Percentiles rank a stretch among this genome's conserved stretches.
Conservation (phyloP, 2,888 invertebrate genomes). For the Arrhopalites spinosus region DNA sequence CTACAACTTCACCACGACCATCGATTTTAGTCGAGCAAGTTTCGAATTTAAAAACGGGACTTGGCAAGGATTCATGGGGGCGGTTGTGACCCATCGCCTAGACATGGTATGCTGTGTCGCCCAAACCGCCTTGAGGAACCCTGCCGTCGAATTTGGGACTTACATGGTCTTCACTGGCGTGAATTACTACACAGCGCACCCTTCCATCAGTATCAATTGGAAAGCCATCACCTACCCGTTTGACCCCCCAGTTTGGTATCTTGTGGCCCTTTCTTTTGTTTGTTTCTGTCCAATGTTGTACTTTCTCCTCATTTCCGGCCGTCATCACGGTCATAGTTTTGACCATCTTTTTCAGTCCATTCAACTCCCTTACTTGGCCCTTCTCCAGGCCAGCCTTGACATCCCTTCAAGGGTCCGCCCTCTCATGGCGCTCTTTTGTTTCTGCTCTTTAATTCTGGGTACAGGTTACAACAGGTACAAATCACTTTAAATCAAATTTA, state of each 20-base stretch:
- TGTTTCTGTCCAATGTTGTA: no score
- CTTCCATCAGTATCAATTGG: conserved; percentile 14
- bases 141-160: conserved; percentile 4
- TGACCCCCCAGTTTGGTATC: conserved; percentile 14
- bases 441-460: conserved; percentile 18
- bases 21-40: neutral
- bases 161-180: neutral
- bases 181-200: conserved; percentile 8
- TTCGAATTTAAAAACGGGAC: conserved; percentile 18
- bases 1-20: neutral
- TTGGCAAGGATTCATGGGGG: conserved; percentile 18
- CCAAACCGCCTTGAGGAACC: neutral
- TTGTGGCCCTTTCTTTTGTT: neutral
- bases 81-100: neutral
- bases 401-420: neutral
- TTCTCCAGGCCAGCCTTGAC: neutral
- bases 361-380: neutral
- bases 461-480: conserved; percentile 17
- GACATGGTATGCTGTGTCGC: neutral
- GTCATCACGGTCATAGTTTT: no score
- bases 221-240: conserved; percentile 27
- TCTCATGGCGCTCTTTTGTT: conserved; percentile 6
- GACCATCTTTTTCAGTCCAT: neutral
- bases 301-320: no score
- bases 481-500: no score